Evolutionary conservation across 2,888 invertebrate genomes (phyloP).

Genomic region (Entomobrya proxima): DNA sequence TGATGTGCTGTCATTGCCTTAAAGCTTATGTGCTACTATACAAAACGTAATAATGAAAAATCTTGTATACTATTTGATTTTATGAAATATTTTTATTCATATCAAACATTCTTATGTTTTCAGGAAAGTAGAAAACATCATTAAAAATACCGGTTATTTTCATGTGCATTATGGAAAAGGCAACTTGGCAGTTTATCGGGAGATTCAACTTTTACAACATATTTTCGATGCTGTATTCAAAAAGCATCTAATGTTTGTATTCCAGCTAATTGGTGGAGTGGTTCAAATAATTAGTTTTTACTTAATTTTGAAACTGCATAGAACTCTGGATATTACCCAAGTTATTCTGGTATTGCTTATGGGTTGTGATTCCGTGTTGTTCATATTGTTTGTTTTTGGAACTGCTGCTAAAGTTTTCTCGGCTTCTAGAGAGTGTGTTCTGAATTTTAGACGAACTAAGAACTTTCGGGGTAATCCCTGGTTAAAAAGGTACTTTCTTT

Average conservation of each 20-base stretch:
- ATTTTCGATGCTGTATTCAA: background rate
- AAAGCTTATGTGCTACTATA: constrained; percentile 24
- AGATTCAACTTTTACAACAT: background rate
- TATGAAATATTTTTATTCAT: background rate
- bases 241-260: background rate
- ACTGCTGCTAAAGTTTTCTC: background rate
- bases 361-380: background rate
- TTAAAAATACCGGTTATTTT: background rate
- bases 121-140: background rate
- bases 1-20: background rate
- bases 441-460: background rate
- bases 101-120: background rate
- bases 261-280: constrained; percentile 1
- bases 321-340: background rate
- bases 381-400: constrained; percentile 19
- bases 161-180: background rate
- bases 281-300: constrained; percentile 12
- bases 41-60: background rate
- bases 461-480: background rate
- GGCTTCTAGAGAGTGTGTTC: background rate
- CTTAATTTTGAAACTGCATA: background rate
- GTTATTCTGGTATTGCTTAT: background rate
- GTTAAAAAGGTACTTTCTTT: background rate
- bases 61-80: background rate
- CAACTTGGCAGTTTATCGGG: background rate